Conservation (phyloP, 2,888 invertebrate genomes). For the Muschampia plurimacula region DNA sequence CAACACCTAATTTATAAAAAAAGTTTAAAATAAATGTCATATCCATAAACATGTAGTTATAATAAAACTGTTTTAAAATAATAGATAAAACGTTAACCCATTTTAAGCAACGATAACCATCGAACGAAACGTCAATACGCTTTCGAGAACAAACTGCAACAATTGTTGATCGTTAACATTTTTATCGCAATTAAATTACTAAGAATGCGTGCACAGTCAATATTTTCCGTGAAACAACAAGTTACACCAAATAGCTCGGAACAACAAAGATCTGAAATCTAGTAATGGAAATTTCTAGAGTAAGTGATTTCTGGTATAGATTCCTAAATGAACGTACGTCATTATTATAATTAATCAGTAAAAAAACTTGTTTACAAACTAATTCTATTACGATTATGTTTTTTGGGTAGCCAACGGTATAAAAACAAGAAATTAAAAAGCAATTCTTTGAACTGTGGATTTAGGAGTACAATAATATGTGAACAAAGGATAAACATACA, state of each 20-base stretch:
- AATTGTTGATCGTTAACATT: constrained; percentile 29
- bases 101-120: constrained; percentile 15
- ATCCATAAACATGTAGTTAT: not conserved
- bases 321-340: no score
- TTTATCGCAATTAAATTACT: constrained; percentile 37
- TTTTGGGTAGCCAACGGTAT: no score
- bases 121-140: constrained; percentile 26
- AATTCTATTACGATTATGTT: no score
- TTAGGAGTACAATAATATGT: no score
- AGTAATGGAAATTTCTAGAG: constrained; percentile 2
- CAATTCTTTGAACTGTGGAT: no score
- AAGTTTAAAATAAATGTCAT: not conserved
- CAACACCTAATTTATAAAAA: no score
- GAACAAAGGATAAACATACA: no score
- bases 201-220: constrained; percentile 22
- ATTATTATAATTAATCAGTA: no score
- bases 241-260: not conserved
- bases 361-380: no score
- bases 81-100: constrained; percentile 24
- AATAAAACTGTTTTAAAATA: not conserved
- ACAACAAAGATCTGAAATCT: not conserved
- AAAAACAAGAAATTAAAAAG: no score
- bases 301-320: not conserved
- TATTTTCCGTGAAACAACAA: constrained; percentile 7
- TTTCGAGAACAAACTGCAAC: constrained; percentile 27